These are phyloP conservation scores for Eidolon dupreanum DNA, from an alignment of 2,797 vertebrate genomes.

Conservation along the genomic window DNA sequence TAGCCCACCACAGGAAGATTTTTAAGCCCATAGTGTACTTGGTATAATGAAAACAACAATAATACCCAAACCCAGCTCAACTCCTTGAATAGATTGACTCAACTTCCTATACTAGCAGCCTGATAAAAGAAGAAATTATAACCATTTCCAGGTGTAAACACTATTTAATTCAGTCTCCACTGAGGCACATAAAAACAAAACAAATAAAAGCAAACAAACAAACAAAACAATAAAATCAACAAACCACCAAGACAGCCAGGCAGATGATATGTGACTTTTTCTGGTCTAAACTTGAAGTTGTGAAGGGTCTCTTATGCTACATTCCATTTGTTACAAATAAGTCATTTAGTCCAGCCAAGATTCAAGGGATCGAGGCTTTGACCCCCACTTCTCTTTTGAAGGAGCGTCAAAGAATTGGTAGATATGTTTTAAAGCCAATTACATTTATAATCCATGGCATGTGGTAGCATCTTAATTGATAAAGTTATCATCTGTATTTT, in stretches of 20 bases:
- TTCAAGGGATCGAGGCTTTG: not conserved
- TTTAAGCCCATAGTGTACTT: not conserved
- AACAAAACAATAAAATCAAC: not conserved
- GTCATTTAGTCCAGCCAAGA: not conserved
- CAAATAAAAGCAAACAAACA: no score
- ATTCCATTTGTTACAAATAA: not conserved
- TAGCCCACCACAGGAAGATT: not conserved
- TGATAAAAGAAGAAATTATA: not conserved
- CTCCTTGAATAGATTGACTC: not conserved
- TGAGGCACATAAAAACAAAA: not conserved
- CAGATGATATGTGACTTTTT: not conserved
- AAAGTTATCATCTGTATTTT: not conserved
- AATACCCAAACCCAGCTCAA: not conserved
- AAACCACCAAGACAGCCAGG: not conserved
- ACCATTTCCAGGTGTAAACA: not conserved
- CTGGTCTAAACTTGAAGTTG: not conserved
- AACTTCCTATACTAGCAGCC: not conserved
- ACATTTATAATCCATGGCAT: not conserved
- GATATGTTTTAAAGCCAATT: not conserved
- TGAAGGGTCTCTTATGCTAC: not conserved
- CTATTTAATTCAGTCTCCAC: not conserved
- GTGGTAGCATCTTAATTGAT: not conserved
- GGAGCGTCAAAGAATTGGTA: not conserved
- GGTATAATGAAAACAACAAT: not conserved
- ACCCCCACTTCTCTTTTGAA: not conserved